Percentiles rank a stretch among this genome's conserved stretches.
phyloP scores from a whole-genome alignment of 92 coral and sea anemone genomes.

The Phenganax marumi region DNA sequence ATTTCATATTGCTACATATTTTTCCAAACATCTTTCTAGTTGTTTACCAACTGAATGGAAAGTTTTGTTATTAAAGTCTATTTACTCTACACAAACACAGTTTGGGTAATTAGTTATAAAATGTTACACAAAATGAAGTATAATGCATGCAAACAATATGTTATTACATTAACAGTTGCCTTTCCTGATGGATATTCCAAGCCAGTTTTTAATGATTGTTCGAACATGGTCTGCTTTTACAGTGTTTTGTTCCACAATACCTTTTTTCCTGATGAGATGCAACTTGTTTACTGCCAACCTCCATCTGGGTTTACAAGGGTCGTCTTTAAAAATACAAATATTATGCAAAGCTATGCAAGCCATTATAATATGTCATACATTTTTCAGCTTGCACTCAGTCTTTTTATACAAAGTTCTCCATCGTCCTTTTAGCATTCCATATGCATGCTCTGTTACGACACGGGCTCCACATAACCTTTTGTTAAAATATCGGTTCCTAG shows the following conservation, averaged over 20 bases:
- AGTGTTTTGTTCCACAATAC: constrained; percentile 41
- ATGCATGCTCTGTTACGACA: constrained; percentile 66
- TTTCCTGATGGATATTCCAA: constrained; percentile 62
- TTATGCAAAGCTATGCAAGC: constrained; percentile 19
- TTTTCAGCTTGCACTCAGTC: not conserved
- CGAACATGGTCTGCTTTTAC: constrained; percentile 58
- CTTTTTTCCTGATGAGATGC: constrained; percentile 54
- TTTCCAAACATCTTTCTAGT: too few species aligned
- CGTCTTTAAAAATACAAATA: constrained; percentile 51
- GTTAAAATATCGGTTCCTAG: constrained; percentile 56
- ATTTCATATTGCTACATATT: not conserved
- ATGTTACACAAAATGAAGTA: not conserved
- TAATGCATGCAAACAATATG: not conserved
- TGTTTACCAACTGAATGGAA: too few species aligned
- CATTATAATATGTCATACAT: not conserved
- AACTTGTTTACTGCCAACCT: constrained; percentile 25
- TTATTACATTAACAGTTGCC: constrained; percentile 7
- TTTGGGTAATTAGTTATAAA: not conserved
- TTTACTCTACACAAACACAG: not conserved
- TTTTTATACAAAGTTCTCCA: constrained; percentile 64
- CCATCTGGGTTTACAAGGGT: constrained; percentile 61
- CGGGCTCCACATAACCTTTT: constrained; percentile 56
- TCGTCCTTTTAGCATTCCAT: constrained; percentile 70
- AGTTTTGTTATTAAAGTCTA: too few species aligned
- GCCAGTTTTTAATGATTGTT: constrained; percentile 57